A percentile compares a stretch with the other conserved stretches of the same genome.
Conservation (phyloP, 1,140 invertebrate species). For the Brachionus rotundiformis region DNA sequence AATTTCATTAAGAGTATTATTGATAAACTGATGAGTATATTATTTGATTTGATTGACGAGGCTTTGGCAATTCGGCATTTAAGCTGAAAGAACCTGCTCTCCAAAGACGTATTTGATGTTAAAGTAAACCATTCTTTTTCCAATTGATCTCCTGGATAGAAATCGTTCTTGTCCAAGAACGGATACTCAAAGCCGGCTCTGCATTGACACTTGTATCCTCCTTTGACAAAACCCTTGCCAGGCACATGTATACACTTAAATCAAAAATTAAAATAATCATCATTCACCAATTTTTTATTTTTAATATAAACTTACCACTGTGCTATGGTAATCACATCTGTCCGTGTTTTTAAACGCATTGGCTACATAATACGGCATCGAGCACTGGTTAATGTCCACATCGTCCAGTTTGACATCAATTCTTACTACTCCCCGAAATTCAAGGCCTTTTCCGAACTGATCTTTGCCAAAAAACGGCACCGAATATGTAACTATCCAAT, state of each 20-base stretch:
- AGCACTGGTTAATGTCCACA: slow-evolving; percentile 92
- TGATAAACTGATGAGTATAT: background rate
- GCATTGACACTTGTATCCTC: slow-evolving; percentile 98
- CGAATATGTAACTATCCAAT: slow-evolving; percentile 92
- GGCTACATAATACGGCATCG: slow-evolving; percentile 76
- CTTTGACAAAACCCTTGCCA: slow-evolving; percentile 75
- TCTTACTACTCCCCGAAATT: slow-evolving; percentile 79
- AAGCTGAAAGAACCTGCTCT: slow-evolving; percentile 43
- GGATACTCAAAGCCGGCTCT: slow-evolving; percentile 95
- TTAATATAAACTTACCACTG: slow-evolving; percentile 78
- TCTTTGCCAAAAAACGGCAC: slow-evolving; percentile 96
- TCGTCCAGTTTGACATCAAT: slow-evolving; percentile 86
- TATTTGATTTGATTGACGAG: slow-evolving; percentile 41
- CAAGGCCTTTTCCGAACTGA: slow-evolving; percentile 71
- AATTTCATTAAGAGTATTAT: background rate
- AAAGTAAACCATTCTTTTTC: slow-evolving; percentile 51
- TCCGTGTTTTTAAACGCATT: slow-evolving; percentile 94
- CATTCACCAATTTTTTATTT: slow-evolving; percentile 9
- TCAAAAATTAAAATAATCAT: background rate
- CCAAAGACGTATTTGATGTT: slow-evolving; percentile 11
- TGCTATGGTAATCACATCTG: slow-evolving; percentile 85
- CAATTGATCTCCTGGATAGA: slow-evolving; percentile 48
- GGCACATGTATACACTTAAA: slow-evolving; percentile 52
- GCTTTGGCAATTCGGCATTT: slow-evolving; percentile 52
- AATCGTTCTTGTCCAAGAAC: slow-evolving; percentile 65